These are phyloP conservation scores for Cacajao melanocephalus DNA, from an alignment of 2,797 vertebrate species.

Conservation along the genomic window DNA sequence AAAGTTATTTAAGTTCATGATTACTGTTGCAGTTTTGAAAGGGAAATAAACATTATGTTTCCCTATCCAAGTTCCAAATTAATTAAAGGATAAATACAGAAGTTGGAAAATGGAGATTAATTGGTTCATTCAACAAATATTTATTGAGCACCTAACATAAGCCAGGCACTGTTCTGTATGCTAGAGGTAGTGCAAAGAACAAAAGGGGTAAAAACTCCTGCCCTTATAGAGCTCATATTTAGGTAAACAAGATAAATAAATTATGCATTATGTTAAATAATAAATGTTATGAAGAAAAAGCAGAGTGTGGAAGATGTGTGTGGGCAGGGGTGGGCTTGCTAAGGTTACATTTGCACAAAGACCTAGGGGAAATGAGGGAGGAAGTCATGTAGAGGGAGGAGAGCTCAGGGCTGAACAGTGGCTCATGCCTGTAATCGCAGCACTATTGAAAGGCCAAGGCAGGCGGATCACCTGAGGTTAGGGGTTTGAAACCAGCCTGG, in stretches of 20 bases:
- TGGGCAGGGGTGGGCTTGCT: too few species aligned
- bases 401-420: background rate
- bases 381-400: background rate
- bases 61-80: background rate
- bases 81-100: background rate
- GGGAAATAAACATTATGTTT: background rate
- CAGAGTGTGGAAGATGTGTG: background rate
- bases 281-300: background rate
- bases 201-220: background rate
- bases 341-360: background rate
- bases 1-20: conserved; percentile 4
- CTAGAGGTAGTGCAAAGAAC: background rate
- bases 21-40: background rate
- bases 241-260: background rate
- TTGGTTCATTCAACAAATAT: background rate
- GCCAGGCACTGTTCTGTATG: background rate
- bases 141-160: background rate
- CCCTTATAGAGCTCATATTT: background rate
- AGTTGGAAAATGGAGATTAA: background rate
- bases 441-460: background rate
- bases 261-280: background rate
- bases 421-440: background rate
- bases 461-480: background rate
- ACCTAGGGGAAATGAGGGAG: background rate
- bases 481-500: background rate